Evolutionary conservation across 64 coral and sea anemone species (phyloP).

Genomic region (Stylophora pistillata): DNA sequence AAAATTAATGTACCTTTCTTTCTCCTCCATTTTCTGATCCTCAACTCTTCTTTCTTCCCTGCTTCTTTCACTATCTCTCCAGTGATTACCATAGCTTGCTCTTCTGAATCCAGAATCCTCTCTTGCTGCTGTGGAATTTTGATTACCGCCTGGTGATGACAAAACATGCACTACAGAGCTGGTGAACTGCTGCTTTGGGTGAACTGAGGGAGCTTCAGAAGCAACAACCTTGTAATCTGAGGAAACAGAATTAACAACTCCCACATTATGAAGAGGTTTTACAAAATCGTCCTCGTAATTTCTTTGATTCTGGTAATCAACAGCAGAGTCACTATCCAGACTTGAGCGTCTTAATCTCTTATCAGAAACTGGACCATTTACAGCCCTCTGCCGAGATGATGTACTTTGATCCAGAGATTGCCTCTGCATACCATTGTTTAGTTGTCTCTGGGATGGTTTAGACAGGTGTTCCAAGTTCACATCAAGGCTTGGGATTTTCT

Average conservation of each 20-base stretch:
- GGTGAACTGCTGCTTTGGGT: neutral
- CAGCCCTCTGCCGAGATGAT: neutral
- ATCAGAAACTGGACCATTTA: neutral
- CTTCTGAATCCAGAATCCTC: neutral
- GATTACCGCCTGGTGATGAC: neutral
- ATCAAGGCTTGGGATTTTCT: conserved; percentile 33
- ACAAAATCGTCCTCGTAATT: neutral
- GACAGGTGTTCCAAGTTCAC: conserved; percentile 26
- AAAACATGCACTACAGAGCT: conserved; percentile 31
- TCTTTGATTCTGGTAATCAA: neutral
- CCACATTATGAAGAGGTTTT: neutral
- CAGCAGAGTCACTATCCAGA: neutral
- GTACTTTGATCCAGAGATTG: neutral
- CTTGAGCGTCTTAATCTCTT: neutral
- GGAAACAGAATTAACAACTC: neutral
- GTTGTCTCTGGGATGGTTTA: neutral
- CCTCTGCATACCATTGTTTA: neutral
- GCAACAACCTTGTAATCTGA: conserved; percentile 22
- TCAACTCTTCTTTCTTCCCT: conserved; percentile 5
- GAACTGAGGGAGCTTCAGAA: neutral
- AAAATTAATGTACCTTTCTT: conserved; percentile 1
- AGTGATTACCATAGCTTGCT: neutral
- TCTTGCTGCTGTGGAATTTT: neutral
- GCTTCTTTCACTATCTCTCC: neutral
- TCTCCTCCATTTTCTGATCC: conserved; percentile 1